A percentile compares a stretch with the other conserved stretches of the same genome.
phyloP scores from a whole-genome alignment of 2,113 vertebrate species.

The Uropsilus gracilis region DNA sequence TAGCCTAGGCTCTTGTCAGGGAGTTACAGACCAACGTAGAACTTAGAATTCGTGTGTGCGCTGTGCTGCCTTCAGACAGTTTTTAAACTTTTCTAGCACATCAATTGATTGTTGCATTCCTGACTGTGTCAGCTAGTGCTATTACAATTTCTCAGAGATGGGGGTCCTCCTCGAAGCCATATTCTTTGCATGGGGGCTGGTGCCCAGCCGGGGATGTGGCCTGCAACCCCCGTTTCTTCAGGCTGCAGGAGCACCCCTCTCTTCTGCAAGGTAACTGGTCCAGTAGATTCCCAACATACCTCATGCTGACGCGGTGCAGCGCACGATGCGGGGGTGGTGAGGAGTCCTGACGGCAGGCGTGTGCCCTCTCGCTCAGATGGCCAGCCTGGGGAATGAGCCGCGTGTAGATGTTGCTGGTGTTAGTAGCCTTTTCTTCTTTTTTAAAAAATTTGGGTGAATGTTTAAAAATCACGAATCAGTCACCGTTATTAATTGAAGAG shows the following conservation, averaged over 20 bases:
- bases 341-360: not conserved
- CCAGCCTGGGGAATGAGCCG: slow-evolving; percentile 48
- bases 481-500: slow-evolving; percentile 85
- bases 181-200: slow-evolving; percentile 64
- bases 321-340: not conserved
- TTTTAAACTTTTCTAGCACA: slow-evolving; percentile 75
- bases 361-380: slow-evolving; percentile 5
- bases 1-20: slow-evolving; percentile 74
- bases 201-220: slow-evolving; percentile 33
- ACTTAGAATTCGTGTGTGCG: slow-evolving; percentile 64
- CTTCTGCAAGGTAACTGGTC: slow-evolving; percentile 45
- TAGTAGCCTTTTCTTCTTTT: slow-evolving; percentile 54
- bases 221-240: slow-evolving; percentile 28
- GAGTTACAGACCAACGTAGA: slow-evolving; percentile 74
- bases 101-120: slow-evolving; percentile 60
- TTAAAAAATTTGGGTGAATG: slow-evolving; percentile 76
- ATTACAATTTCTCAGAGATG: slow-evolving; percentile 64
- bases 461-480: slow-evolving; percentile 81
- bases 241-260: slow-evolving; percentile 33
- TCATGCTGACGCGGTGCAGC: slow-evolving; percentile 58
- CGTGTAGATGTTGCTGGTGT: slow-evolving; percentile 48
- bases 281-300: slow-evolving; percentile 58
- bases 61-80: slow-evolving; percentile 67
- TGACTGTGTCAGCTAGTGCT: slow-evolving; percentile 71
- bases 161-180: slow-evolving; percentile 76